Evolutionary conservation across 1,140 invertebrate genomes (phyloP).

Genomic region (Cydia pomonella): DNA sequence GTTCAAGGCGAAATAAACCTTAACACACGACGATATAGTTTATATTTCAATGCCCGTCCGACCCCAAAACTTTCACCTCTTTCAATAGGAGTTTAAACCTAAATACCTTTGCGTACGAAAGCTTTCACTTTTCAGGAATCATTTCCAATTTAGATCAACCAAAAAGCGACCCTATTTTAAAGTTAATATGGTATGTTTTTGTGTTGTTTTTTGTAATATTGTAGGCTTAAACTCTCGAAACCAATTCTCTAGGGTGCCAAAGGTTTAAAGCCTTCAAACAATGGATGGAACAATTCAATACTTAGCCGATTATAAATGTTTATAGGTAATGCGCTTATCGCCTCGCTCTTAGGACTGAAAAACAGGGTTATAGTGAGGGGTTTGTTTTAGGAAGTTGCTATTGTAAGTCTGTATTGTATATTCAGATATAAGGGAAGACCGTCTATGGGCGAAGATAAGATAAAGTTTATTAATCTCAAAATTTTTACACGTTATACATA

Average conservation of each 20-base stretch:
- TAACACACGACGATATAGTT: constrained; percentile 44
- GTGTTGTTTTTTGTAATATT: constrained; percentile 64
- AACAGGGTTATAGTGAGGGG: background rate
- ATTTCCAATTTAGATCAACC: constrained; percentile 51
- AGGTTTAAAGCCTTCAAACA: constrained; percentile 74
- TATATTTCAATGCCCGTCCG: constrained; percentile 42
- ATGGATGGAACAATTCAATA: constrained; percentile 79
- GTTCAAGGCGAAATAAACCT: constrained; percentile 47
- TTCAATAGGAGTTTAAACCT: constrained; percentile 80
- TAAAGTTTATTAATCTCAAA: no score
- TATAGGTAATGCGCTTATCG: constrained; percentile 73
- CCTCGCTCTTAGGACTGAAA: constrained; percentile 33
- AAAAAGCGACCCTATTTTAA: constrained; percentile 51
- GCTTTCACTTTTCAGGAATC: constrained; percentile 80
- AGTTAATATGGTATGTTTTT: constrained; percentile 48
- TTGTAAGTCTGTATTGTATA: no score
- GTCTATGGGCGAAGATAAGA: no score
- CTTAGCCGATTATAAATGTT: constrained; percentile 79
- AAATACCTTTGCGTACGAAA: constrained; percentile 78
- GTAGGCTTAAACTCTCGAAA: constrained; percentile 77
- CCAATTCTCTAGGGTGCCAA: constrained; percentile 72
- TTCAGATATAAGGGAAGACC: no score
- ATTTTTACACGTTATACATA: no score
- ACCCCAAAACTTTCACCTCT: constrained; percentile 78
- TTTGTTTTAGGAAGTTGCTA: background rate